Evolutionary conservation across 2,888 invertebrate genomes (phyloP), one percentile per base, ranked within the genome.

Genomic region (Drosophila mayaguana): DNA sequence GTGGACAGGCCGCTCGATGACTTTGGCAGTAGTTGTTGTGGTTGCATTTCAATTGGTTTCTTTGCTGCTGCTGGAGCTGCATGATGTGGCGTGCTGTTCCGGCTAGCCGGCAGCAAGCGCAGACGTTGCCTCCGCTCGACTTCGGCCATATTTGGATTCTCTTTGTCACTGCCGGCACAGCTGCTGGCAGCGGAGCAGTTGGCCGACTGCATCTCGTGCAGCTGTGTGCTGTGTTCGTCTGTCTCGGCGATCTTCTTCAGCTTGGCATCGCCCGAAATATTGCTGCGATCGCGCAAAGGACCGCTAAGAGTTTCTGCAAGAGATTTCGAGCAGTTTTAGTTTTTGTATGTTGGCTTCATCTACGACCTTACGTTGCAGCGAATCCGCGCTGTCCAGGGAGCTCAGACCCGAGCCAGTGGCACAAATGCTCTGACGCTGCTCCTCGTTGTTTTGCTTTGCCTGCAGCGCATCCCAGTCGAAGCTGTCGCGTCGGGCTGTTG

Each of bases 401-500:
- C 68, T 85, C 1, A 72, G 46, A 0, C 64, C 75, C 0, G 70
- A 70, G 8, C 75, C 74, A 0, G 43, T 57, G 16, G 50, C 75
- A 45, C 62, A 63, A 16, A 80, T 22, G 42, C 76, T 85, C 0
- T 64, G 55, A 0, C 75, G 79, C n/a, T 66, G 76, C 11, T 84
- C 83, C 2, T 91, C 91, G 5, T 50, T 46, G 11, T 46, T 65
- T 0, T 82, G 69, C 50, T 90, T 91, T 0, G 82, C 74, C 4
- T 85, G 80, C 0, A 92, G 68, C 2, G 79, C 77, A 38, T 92
- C 91, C 92, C 92, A 92, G 67, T 92, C 92, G 51, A 91, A 92
- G 69, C 92, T 92, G 28, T 92, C 92, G 1, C 91, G 85, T 0
- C 88, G 76, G 1, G 40, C 12, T 0, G 77, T 20, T 8, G 50